Conservation (phyloP, 2,797 vertebrate species). For the Hypotaenidia okinawae region DNA sequence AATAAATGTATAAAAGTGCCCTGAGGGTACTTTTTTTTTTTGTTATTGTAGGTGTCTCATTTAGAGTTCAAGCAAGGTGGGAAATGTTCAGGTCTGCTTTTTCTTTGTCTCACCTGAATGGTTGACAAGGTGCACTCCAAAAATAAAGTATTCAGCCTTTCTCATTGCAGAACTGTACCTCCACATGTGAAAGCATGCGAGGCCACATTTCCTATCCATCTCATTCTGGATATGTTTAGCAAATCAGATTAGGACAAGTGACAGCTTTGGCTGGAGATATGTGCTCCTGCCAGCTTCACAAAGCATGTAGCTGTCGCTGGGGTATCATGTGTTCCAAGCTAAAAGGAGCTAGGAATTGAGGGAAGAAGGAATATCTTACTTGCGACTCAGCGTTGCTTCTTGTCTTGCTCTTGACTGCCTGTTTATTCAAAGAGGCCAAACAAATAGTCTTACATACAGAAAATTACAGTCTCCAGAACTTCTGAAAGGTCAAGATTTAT, state of each 20-base stretch:
- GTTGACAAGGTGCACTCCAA: slow-evolving; percentile 3
- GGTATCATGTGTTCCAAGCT: background rate
- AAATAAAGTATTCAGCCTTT: slow-evolving; percentile 31
- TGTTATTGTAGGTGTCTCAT: slow-evolving; percentile 72
- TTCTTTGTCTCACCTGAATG: slow-evolving; percentile 58
- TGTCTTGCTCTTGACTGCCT: background rate
- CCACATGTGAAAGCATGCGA: background rate
- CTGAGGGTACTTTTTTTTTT: slow-evolving; percentile 57
- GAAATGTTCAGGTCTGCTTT: slow-evolving; percentile 39
- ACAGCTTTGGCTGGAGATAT: background rate
- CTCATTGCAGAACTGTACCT: background rate
- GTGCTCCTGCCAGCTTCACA: background rate
- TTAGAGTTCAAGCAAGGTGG: slow-evolving; percentile 54
- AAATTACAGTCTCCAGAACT: background rate
- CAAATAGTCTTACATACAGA: background rate
- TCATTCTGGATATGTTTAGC: background rate
- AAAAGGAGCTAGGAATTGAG: background rate
- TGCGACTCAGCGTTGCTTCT: background rate
- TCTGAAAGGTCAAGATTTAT: background rate
- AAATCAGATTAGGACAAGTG: slow-evolving; percentile 15
- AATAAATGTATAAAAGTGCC: slow-evolving; percentile 73
- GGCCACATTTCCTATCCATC: background rate
- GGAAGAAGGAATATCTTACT: background rate
- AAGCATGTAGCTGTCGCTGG: background rate
- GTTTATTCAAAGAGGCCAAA: background rate